Evolutionary conservation across 92 coral and sea anemone species (phyloP).

Genomic region (Nematostella vectensis): DNA sequence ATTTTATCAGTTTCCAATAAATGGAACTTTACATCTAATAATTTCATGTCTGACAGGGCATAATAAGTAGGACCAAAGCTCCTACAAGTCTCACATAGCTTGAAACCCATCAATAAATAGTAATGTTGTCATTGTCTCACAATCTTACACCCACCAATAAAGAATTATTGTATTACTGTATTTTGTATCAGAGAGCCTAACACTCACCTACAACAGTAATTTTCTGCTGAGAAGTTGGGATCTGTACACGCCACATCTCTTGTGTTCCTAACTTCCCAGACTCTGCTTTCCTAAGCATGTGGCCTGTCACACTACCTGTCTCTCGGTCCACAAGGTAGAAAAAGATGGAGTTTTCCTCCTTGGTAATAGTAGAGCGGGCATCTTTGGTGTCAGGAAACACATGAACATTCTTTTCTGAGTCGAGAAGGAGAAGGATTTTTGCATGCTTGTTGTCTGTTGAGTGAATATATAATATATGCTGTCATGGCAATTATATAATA

Average conservation of each 20-base stretch:
- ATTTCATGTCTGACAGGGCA: too few species aligned
- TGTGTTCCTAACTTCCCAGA: conserved; percentile 44
- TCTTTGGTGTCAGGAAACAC: conserved; percentile 79
- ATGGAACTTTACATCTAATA: too few species aligned
- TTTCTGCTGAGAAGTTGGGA: conserved; percentile 72
- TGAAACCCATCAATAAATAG: too few species aligned
- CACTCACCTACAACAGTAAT: conserved; percentile 72
- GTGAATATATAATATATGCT: too few species aligned
- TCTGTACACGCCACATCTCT: conserved; percentile 89
- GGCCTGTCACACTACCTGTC: conserved; percentile 58
- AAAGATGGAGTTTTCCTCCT: conserved; percentile 57
- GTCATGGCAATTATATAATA: too few species aligned
- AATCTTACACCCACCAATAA: too few species aligned
- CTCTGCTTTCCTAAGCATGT: conserved; percentile 40
- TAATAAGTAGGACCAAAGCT: too few species aligned
- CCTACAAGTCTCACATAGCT: too few species aligned
- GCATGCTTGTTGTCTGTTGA: conserved; percentile 85
- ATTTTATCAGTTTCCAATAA: too few species aligned
- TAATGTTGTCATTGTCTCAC: too few species aligned
- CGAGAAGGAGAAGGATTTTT: conserved; percentile 79
- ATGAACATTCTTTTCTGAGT: conserved; percentile 66
- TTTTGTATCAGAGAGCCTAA: too few species aligned
- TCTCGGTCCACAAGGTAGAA: conserved; percentile 65
- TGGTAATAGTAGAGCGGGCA: conserved; percentile 53
- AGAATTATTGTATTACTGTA: too few species aligned